Conservation (phyloP, 2,797 vertebrate genomes). For the Xerus rutilus region DNA sequence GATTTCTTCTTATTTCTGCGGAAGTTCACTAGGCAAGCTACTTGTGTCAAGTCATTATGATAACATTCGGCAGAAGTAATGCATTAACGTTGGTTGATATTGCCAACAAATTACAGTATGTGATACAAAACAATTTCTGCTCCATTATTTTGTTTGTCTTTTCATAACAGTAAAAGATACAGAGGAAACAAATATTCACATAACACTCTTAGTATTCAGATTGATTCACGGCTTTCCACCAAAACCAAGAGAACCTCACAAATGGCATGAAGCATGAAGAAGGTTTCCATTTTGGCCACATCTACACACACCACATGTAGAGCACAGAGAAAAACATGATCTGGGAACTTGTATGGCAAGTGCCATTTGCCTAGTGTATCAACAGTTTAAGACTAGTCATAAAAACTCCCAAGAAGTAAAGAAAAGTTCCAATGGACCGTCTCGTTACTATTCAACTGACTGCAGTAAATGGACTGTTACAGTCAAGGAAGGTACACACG, state of each 20-base stretch:
- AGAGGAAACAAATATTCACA: constrained; percentile 79
- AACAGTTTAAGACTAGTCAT: constrained; percentile 58
- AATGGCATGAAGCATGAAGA: not conserved
- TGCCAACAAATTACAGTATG: constrained; percentile 84
- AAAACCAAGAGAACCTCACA: constrained; percentile 58
- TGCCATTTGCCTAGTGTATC: not conserved
- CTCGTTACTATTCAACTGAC: constrained; percentile 28
- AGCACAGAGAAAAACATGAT: constrained; percentile 54
- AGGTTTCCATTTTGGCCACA: constrained; percentile 26
- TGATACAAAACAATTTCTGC: constrained; percentile 81
- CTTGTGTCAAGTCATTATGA: constrained; percentile 75
- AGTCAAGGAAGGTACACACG: not conserved
- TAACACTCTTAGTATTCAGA: constrained; percentile 66
- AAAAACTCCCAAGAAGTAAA: constrained; percentile 76
- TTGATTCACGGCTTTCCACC: constrained; percentile 73
- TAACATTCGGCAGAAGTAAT: constrained; percentile 77
- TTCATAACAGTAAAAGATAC: constrained; percentile 77
- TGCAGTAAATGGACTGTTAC: not conserved
- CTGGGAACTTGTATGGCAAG: constrained; percentile 64
- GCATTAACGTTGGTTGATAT: constrained; percentile 81
- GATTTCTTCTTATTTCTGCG: constrained; percentile 83
- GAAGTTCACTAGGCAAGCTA: constrained; percentile 82
- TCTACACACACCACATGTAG: not conserved
- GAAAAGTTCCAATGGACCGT: constrained; percentile 62
- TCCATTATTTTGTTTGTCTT: constrained; percentile 79